Evolutionary conservation across 92 coral and sea anemone genomes (phyloP).

Genomic region (Epizoanthus fatuus): DNA sequence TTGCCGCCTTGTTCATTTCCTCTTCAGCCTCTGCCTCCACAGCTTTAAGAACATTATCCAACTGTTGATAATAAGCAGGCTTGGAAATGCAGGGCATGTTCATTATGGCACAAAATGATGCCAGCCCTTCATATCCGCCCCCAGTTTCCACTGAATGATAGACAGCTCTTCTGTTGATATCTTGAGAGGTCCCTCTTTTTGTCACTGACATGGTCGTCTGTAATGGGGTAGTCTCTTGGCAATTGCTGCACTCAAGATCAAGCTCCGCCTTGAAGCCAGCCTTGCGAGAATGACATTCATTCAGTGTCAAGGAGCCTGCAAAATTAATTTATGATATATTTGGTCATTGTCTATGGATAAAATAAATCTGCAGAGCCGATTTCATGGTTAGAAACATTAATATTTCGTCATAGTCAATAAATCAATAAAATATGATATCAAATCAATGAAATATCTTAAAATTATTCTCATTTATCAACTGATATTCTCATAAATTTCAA

Average conservation of each 20-base stretch:
- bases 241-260: not conserved
- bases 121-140: too few relatives aligned
- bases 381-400: constrained; percentile 23
- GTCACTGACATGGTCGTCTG: constrained; percentile 10
- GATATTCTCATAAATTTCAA: constrained; percentile 26
- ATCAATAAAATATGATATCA: constrained; percentile 22
- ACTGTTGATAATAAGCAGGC: too few relatives aligned
- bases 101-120: too few relatives aligned
- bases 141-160: not conserved
- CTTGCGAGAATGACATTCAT: not conserved
- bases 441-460: constrained; percentile 22
- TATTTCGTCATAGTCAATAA: constrained; percentile 35
- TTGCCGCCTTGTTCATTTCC: too few relatives aligned
- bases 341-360: constrained; percentile 21
- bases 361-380: constrained; percentile 1
- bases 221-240: not conserved
- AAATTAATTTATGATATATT: constrained; percentile 1
- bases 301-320: constrained; percentile 19
- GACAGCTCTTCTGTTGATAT: constrained; percentile 28
- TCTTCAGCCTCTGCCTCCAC: constrained; percentile 8
- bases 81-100: too few relatives aligned
- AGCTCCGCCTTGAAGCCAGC: constrained; percentile 13
- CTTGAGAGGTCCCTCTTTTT: constrained; percentile 13
- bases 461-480: constrained; percentile 21
- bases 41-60: too few relatives aligned